phyloP scores from a whole-genome alignment of 2,888 invertebrate genomes.

The Endomychus coccineus region DNA sequence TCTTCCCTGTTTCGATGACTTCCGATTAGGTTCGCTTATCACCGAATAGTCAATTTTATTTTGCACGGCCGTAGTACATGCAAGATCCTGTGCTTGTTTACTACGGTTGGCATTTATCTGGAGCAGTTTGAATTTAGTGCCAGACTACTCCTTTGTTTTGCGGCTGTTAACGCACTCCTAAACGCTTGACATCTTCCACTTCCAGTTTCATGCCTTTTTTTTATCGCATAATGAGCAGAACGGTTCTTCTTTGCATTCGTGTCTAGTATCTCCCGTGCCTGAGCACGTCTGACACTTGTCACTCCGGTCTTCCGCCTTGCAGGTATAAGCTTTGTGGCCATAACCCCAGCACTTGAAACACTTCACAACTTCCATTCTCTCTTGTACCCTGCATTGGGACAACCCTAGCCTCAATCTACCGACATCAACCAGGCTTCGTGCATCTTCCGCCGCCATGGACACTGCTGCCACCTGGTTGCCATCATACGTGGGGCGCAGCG shows the following conservation, averaged over 20 bases:
- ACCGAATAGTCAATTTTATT: too few relatives aligned
- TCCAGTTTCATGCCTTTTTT: too few relatives aligned
- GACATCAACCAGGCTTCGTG: background rate
- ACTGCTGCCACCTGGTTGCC: background rate
- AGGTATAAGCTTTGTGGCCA: background rate
- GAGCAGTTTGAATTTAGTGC: too few relatives aligned
- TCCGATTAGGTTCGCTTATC: too few relatives aligned
- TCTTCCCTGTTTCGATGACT: too few relatives aligned
- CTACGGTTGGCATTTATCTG: too few relatives aligned
- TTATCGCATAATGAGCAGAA: background rate
- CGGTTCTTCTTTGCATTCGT: background rate
- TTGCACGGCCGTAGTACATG: too few relatives aligned
- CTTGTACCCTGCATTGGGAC: background rate
- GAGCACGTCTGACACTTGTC: background rate
- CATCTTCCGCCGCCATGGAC: background rate
- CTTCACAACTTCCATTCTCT: background rate
- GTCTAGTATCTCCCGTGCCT: background rate
- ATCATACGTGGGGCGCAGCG: background rate
- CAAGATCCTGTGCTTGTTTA: too few relatives aligned
- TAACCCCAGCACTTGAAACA: background rate
- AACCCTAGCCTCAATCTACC: background rate
- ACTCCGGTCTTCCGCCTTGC: background rate
- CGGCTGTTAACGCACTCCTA: too few relatives aligned
- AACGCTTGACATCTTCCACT: too few relatives aligned
- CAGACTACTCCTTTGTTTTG: too few relatives aligned